These are phyloP conservation scores for Tragulus kanchil DNA, from an alignment of 2,113 vertebrate genomes.

Conservation along the genomic window DNA sequence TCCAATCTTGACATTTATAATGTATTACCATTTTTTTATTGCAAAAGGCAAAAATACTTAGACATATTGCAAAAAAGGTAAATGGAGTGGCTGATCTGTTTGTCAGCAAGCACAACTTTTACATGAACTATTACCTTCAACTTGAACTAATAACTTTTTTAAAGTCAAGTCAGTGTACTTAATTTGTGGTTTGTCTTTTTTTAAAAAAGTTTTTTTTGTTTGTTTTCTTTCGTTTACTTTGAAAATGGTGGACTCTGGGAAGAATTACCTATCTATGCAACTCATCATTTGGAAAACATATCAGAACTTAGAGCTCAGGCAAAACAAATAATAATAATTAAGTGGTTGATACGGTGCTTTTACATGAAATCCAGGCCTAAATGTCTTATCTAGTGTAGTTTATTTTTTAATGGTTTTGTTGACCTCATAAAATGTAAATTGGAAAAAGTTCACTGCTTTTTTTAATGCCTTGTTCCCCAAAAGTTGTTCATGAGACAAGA, in stretches of 20 bases:
- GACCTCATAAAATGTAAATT: constrained; percentile 48
- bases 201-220: neutral
- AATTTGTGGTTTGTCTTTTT: neutral
- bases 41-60: constrained; percentile 1
- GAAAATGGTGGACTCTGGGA: neutral
- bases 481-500: constrained; percentile 45
- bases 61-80: constrained; percentile 29
- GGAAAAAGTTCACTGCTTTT: constrained; percentile 20
- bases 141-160: constrained; percentile 19
- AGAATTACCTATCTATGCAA: constrained; percentile 26
- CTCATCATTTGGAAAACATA: neutral
- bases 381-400: neutral
- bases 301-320: neutral
- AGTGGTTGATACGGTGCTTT: neutral
- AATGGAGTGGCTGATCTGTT: constrained; percentile 30
- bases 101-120: neutral
- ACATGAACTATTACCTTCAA: neutral
- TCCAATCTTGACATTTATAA: constrained; percentile 41
- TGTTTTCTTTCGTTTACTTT: neutral
- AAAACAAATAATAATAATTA: neutral
- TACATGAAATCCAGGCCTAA: neutral
- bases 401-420: constrained; percentile 17
- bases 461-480: neutral
- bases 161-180: neutral
- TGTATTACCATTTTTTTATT: constrained; percentile 39